These are phyloP conservation scores for Thymelicus sylvestris DNA, from an alignment of 2,888 invertebrate genomes.

Conservation along the genomic window DNA sequence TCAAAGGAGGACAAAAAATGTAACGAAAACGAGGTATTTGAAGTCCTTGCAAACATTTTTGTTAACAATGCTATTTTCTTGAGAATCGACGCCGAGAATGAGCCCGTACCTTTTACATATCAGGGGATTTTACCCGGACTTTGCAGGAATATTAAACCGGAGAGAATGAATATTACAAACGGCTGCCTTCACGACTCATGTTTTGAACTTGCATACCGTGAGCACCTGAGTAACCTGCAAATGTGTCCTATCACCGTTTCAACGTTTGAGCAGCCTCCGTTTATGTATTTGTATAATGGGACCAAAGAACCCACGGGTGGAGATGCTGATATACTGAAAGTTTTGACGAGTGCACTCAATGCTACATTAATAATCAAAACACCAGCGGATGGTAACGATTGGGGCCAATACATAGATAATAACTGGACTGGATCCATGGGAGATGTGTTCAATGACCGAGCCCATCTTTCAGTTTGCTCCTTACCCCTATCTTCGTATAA, in stretches of 20 bases:
- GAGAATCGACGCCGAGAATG: constrained; percentile 44
- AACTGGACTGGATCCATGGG: constrained; percentile 70
- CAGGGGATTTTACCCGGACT: constrained; percentile 49
- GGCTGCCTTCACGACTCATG: constrained; percentile 50
- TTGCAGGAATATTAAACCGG: constrained; percentile 55
- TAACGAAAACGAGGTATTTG: constrained; percentile 54
- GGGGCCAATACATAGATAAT: constrained; percentile 54
- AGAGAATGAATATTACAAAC: constrained; percentile 46
- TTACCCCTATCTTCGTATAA: constrained; percentile 55
- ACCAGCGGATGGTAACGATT: constrained; percentile 49
- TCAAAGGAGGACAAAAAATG: constrained; percentile 49
- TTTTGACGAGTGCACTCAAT: constrained; percentile 56
- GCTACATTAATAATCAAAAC: constrained; percentile 56
- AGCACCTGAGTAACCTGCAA: constrained; percentile 56
- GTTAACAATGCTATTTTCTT: constrained; percentile 58
- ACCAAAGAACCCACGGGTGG: constrained; percentile 53
- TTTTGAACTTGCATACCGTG: constrained; percentile 52
- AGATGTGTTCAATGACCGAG: constrained; percentile 55
- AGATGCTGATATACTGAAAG: constrained; percentile 60
- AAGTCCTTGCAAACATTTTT: constrained; percentile 47
- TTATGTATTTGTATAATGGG: constrained; percentile 57
- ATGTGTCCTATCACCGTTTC: constrained; percentile 58
- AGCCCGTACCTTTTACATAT: constrained; percentile 51
- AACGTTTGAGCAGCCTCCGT: constrained; percentile 63
- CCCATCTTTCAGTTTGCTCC: constrained; percentile 58